Percentiles rank a stretch among this genome's conserved stretches.
phyloP scores from a whole-genome alignment of 1,140 invertebrate species.

The Drosophila ficusphila region DNA sequence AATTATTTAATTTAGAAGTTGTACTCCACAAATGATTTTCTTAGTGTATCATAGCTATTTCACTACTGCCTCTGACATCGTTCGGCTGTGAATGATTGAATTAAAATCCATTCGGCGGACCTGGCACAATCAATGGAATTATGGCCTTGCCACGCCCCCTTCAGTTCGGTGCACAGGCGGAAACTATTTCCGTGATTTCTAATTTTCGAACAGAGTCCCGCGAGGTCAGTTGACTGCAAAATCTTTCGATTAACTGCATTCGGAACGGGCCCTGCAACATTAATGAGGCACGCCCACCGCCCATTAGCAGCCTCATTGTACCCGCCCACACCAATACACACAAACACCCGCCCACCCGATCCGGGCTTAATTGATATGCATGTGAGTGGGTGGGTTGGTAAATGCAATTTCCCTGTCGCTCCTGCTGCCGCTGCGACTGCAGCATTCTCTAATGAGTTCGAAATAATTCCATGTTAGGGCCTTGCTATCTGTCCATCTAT shows the following conservation, averaged over 20 bases:
- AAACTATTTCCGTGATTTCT: slow-evolving; percentile 65
- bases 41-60: not conserved
- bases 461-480: slow-evolving; percentile 57
- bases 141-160: slow-evolving; percentile 31
- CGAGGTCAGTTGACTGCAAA: slow-evolving; percentile 54
- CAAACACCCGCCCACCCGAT: slow-evolving; percentile 4
- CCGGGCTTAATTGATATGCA: slow-evolving; percentile 46
- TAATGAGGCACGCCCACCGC: slow-evolving; percentile 39
- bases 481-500: slow-evolving; percentile 36
- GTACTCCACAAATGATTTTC: not conserved
- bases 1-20: no score
- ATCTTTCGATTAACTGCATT: slow-evolving; percentile 71
- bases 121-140: slow-evolving; percentile 64
- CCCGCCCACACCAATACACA: not conserved
- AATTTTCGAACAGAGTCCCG: slow-evolving; percentile 34
- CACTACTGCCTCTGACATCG: slow-evolving; percentile 1
- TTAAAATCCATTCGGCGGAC: slow-evolving; percentile 60
- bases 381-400: slow-evolving; percentile 20
- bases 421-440: not conserved
- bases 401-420: slow-evolving; percentile 45
- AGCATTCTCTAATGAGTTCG: slow-evolving; percentile 55
- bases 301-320: slow-evolving; percentile 48
- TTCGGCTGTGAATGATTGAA: slow-evolving; percentile 75
- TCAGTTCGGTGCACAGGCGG: slow-evolving; percentile 50
- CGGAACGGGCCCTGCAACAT: slow-evolving; percentile 34